These are phyloP conservation scores for Malachius bipustulatus DNA, from an alignment of 2,888 invertebrate species.

Conservation along the genomic window DNA sequence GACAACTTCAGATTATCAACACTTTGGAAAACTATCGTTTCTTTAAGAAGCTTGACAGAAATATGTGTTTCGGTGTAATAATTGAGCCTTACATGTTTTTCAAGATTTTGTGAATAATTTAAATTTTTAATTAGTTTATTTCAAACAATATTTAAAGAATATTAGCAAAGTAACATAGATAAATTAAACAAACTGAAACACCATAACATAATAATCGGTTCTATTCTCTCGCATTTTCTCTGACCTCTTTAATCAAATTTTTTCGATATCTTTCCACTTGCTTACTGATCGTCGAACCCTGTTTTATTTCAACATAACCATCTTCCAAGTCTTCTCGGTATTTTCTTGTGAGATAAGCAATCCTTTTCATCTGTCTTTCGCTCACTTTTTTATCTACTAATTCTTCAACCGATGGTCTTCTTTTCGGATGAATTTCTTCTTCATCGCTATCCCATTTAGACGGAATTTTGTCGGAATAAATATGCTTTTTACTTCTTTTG, in stretches of 20 bases:
- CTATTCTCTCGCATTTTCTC: slow-evolving; percentile 41
- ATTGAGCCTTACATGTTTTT: no score
- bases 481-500: slow-evolving; percentile 2
- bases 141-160: no score
- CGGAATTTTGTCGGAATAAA: neutral
- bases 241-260: slow-evolving; percentile 54
- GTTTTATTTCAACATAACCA: slow-evolving; percentile 53
- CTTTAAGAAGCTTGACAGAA: no score
- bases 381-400: no score
- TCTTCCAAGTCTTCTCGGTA: slow-evolving; percentile 88
- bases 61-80: no score
- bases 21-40: no score
- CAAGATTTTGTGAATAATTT: no score
- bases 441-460: slow-evolving; percentile 2
- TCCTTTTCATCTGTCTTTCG: slow-evolving; percentile 44
- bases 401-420: neutral
- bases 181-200: no score
- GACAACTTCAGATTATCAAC: no score
- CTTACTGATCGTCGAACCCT: slow-evolving; percentile 54
- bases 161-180: no score
- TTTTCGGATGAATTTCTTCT: neutral
- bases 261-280: slow-evolving; percentile 77
- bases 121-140: no score
- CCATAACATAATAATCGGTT: no score
- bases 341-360: slow-evolving; percentile 83